These are phyloP conservation scores for Peromyscus aztecus DNA, from an alignment of 2,797 vertebrate species.

Conservation along the genomic window DNA sequence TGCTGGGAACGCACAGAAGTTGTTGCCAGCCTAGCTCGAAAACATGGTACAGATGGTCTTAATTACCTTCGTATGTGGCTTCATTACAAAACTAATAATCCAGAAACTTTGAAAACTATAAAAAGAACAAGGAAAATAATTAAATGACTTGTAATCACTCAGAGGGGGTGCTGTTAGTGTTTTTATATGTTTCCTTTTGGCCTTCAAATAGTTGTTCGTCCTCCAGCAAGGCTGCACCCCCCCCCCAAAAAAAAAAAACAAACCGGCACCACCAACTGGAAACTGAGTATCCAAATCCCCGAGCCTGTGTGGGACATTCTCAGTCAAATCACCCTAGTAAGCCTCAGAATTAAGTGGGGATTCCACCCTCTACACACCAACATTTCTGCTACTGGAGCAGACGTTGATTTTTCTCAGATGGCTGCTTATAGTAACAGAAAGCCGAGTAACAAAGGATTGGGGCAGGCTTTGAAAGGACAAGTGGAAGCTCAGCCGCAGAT, in stretches of 20 bases:
- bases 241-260: accelerated
- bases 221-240: background rate
- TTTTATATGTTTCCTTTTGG: background rate
- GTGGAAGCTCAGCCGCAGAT: background rate
- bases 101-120: slow-evolving; percentile 39
- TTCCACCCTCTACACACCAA: background rate
- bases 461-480: background rate
- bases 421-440: background rate
- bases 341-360: too few relatives aligned
- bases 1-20: background rate
- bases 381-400: background rate
- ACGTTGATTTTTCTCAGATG: background rate
- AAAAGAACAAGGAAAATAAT: slow-evolving; percentile 31
- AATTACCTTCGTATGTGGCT: background rate
- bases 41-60: background rate
- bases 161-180: background rate
- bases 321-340: too few relatives aligned
- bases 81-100: slow-evolving; percentile 28
- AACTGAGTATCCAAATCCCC: background rate
- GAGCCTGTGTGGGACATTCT: background rate
- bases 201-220: background rate
- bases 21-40: background rate
- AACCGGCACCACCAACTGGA: background rate
- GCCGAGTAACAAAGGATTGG: background rate
- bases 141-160: background rate